A percentile compares a stretch with the other conserved stretches of the same genome.
These are phyloP conservation scores for Prunella strophiata DNA, from an alignment of 2,797 vertebrate species.

Conservation along the genomic window DNA sequence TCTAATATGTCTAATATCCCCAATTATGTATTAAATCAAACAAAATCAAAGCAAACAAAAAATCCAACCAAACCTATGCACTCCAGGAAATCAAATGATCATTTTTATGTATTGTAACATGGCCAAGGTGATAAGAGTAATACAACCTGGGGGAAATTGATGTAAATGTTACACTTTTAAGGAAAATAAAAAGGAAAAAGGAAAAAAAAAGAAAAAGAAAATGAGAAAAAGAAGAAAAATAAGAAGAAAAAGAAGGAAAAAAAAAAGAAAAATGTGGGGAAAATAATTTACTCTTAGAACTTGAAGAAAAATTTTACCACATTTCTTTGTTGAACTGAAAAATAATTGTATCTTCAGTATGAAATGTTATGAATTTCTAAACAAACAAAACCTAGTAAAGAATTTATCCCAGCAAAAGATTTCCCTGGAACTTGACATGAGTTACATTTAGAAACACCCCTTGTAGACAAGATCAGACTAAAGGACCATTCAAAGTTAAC, in stretches of 20 bases:
- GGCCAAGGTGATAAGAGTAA: not conserved
- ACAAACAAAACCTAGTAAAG: not conserved
- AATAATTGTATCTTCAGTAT: not conserved
- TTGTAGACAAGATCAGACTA: not conserved
- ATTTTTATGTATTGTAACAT: not conserved
- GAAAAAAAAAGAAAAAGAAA: accelerated
- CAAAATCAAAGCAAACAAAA: not conserved
- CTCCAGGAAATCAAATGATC: not conserved
- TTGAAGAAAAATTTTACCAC: not conserved
- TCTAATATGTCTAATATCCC: not conserved
- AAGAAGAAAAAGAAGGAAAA: accelerated
- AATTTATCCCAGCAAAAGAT: not conserved
- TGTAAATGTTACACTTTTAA: not conserved
- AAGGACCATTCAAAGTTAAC: not conserved
- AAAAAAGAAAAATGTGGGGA: accelerated
- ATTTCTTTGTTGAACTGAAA: not conserved
- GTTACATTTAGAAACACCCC: not conserved
- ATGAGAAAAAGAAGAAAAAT: accelerated
- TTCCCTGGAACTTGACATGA: not conserved
- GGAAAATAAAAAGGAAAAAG: not conserved
- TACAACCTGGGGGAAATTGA: not conserved
- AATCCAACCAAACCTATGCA: accelerated
- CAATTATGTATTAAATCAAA: not conserved
- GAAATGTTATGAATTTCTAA: not conserved
- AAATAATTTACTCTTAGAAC: not conserved